These are phyloP conservation scores for Drosophila mimica DNA, from an alignment of 2,888 invertebrate genomes.

Conservation along the genomic window DNA sequence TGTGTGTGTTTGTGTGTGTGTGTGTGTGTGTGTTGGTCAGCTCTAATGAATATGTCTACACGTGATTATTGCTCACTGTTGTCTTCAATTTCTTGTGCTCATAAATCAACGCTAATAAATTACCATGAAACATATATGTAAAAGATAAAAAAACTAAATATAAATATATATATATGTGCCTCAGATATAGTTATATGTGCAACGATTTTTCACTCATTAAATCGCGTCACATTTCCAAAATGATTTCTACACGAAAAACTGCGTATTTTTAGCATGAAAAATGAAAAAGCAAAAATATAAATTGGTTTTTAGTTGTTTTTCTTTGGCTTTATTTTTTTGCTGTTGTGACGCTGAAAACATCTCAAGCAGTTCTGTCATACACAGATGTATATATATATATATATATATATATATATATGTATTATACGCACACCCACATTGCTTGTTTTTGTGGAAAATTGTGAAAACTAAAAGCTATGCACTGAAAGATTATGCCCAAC, in stretches of 20 bases:
- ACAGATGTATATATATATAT: background rate
- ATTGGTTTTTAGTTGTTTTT: background rate
- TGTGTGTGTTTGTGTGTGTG: background rate
- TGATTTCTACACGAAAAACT: slow-evolving; percentile 11
- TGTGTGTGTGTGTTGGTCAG: background rate
- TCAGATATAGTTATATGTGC: slow-evolving; percentile 5
- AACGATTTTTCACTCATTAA: slow-evolving; percentile 57
- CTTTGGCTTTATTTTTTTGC: background rate
- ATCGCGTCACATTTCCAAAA: slow-evolving; percentile 67
- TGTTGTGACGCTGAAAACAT: slow-evolving; percentile 33
- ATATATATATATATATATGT: background rate
- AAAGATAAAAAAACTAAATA: slow-evolving; percentile 39
- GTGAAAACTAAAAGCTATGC: slow-evolving; percentile 34
- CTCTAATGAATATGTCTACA: slow-evolving; percentile 52
- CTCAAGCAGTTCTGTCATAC: slow-evolving; percentile 4
- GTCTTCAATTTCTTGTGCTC: slow-evolving; percentile 21
- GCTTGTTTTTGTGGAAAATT: slow-evolving; percentile 7
- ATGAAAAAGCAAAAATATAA: slow-evolving; percentile 21
- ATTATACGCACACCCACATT: slow-evolving; percentile 3
- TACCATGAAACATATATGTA: slow-evolving; percentile 18
- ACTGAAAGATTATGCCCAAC: slow-evolving; percentile 14
- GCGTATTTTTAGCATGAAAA: slow-evolving; percentile 46
- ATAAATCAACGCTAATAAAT: slow-evolving; percentile 41
- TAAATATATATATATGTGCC: slow-evolving; percentile 23
- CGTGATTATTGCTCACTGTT: slow-evolving; percentile 59